Percentiles rank a stretch among this genome's conserved stretches.
Conservation (phyloP, 1,140 invertebrate genomes). For the Colletes latitarsis region DNA sequence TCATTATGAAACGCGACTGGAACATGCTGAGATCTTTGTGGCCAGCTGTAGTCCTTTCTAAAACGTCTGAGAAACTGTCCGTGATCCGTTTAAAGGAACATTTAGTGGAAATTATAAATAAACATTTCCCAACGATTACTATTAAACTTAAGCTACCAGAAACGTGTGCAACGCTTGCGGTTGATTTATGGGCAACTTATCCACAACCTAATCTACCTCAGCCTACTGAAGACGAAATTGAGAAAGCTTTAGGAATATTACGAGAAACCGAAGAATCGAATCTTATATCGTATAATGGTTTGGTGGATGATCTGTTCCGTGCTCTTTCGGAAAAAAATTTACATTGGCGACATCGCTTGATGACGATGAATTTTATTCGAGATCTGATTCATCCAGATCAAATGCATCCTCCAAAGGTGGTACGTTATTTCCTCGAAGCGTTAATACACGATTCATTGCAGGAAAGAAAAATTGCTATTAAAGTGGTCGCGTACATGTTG, state of each 20-base stretch:
- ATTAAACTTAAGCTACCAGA: slow-evolving; percentile 83
- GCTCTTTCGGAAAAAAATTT: slow-evolving; percentile 85
- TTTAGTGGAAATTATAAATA: slow-evolving; percentile 80
- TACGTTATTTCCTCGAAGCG: slow-evolving; percentile 86
- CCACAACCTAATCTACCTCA: slow-evolving; percentile 62
- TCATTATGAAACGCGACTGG: slow-evolving; percentile 90
- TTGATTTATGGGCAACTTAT: slow-evolving; percentile 76
- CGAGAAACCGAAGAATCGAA: slow-evolving; percentile 78
- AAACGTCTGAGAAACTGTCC: slow-evolving; percentile 91
- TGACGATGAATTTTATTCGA: slow-evolving; percentile 88
- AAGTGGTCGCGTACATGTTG: slow-evolving; percentile 85
- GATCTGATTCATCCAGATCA: slow-evolving; percentile 88
- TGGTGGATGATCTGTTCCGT: slow-evolving; percentile 85
- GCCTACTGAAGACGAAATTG: slow-evolving; percentile 74
- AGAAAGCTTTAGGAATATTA: slow-evolving; percentile 76
- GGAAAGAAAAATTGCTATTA: slow-evolving; percentile 87
- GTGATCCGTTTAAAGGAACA: slow-evolving; percentile 88
- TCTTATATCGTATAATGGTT: slow-evolving; percentile 82
- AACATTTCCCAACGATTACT: slow-evolving; percentile 83
- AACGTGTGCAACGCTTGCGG: slow-evolving; percentile 80
- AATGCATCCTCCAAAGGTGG: slow-evolving; percentile 83
- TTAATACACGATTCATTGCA: slow-evolving; percentile 89
- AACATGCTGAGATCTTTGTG: slow-evolving; percentile 86
- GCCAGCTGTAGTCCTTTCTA: slow-evolving; percentile 87
- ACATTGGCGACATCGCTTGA: slow-evolving; percentile 91